Base-by-base conservation (phyloP, 1,140 invertebrate species). In the Arctopsyche grandis region DNA sequence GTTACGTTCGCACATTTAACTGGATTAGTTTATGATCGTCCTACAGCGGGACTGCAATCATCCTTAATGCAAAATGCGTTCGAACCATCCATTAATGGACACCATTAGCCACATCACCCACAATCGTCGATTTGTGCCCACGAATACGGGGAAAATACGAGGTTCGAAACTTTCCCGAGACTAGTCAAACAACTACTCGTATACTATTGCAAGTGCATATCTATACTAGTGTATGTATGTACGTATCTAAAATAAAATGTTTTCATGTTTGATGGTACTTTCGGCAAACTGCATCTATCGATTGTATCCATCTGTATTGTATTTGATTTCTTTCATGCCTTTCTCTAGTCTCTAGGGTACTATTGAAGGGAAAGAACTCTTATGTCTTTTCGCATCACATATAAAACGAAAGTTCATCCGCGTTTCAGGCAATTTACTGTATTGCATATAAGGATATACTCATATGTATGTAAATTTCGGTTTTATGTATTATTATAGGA, bases 41-140 rank as follows among this genome's bases (percentile, higher is more conserved):
- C 69, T 43, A 73, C 69, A 73, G 29, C 26, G 19, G 69, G n/a
- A n/a, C n/a, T n/a, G 69, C 69, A 48, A 73, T 73, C 38, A 73
- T 38, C 66, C 22, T 38, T 24, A 58, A 58, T 58, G 52, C 52
- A 69, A 69, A n/a, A 29, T 69, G 22, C n/a, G 26, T 69, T 24
- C 12, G 14, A n/a, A 73, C 12, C 19, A 44, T 44, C 69, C 29
- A 48, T 73, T 73, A 73, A 73, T 73, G 69, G 38, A 73, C 38
- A 43, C 69, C 69, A 38, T 73, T 73, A 73, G 43, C 69, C 14
- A 21, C 69, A 48, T 73, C 69, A 46, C 69, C 69, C 69, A 73
- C 69, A 73, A 44, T 21, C 44, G 19, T 73, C 7, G 19, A 73
- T 73, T 73, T 73, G 69, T 73, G 69, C 69, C 69, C 69, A 73